phyloP scores from a whole-genome alignment of 2,113 vertebrate genomes.

The Hystrix cristata region DNA sequence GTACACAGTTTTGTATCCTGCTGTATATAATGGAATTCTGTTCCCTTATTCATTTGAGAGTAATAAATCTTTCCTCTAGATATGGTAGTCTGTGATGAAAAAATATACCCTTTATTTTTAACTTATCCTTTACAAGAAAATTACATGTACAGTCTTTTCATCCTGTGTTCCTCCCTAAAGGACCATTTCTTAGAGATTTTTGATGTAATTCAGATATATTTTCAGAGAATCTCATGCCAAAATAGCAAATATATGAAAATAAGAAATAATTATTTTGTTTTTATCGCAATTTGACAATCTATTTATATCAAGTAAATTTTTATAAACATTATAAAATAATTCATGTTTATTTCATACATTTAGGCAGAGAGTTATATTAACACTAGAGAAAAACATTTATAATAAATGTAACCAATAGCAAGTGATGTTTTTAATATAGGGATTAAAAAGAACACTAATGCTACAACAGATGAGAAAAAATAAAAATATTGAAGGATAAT shows the following conservation, averaged over 20 bases:
- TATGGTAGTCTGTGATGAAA: not conserved
- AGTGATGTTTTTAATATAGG: not conserved
- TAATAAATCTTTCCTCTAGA: not conserved
- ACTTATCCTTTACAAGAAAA: not conserved
- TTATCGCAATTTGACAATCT: not conserved
- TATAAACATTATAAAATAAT: slow-evolving; percentile 17
- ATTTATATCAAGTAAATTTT: not conserved
- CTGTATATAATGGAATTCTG: not conserved
- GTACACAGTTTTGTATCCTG: not conserved
- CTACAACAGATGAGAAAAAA: not conserved
- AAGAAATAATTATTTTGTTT: not conserved
- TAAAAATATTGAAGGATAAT: slow-evolving; percentile 9
- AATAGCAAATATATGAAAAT: slow-evolving; percentile 15
- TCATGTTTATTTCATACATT: not conserved
- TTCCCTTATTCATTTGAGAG: not conserved
- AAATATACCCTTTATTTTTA: not conserved
- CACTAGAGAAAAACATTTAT: not conserved
- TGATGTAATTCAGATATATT: not conserved
- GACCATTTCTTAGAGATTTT: not conserved
- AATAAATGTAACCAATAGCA: not conserved
- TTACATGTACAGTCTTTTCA: not conserved
- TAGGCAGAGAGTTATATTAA: not conserved
- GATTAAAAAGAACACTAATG: not conserved
- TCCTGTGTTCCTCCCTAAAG: not conserved
- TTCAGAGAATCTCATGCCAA: not conserved